These are phyloP conservation scores for Aramus guarauna DNA, from an alignment of 2,113 vertebrate genomes.

Conservation along the genomic window DNA sequence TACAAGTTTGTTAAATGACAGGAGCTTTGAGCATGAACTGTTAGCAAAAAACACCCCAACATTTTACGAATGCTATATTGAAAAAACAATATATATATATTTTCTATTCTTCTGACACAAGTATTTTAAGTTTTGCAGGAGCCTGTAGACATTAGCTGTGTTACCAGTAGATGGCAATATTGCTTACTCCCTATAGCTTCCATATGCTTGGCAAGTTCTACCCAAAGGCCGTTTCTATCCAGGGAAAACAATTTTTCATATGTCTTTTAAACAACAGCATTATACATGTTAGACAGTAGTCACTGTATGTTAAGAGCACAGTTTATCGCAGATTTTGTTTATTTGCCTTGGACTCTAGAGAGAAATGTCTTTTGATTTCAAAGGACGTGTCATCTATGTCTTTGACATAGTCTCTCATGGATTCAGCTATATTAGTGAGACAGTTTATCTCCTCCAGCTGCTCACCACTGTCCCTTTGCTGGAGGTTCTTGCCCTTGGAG, in stretches of 20 bases:
- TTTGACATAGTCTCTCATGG: background rate
- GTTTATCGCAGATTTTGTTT: background rate
- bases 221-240: background rate
- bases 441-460: background rate
- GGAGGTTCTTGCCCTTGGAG: background rate
- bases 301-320: background rate
- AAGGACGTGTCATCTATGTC: background rate
- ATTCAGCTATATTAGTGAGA: background rate
- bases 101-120: background rate
- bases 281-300: background rate
- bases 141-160: background rate
- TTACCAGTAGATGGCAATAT: conserved; percentile 43
- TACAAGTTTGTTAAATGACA: background rate
- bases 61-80: background rate
- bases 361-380: background rate
- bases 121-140: no score
- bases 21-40: background rate
- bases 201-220: background rate
- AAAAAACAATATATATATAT: rapidly evolving
- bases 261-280: background rate
- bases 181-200: background rate
- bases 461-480: background rate
- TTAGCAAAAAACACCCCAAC: background rate
- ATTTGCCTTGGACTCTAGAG: background rate
- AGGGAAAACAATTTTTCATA: background rate